phyloP scores from a whole-genome alignment of 2,797 vertebrate species.

The Cossypha niveicapilla region DNA sequence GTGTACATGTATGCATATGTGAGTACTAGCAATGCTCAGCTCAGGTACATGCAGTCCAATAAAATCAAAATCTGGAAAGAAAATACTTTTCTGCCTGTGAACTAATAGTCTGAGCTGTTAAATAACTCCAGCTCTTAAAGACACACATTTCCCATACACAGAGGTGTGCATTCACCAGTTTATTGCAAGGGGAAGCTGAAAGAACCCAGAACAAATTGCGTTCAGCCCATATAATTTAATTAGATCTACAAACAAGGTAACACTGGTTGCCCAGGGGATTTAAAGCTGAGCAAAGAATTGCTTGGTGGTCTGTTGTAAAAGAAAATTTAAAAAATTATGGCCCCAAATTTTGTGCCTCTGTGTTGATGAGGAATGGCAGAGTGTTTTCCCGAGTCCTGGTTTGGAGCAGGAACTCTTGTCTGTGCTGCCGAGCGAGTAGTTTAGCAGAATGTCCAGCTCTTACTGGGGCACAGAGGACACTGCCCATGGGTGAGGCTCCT shows the following conservation, averaged over 20 bases:
- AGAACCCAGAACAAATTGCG: conserved; percentile 66
- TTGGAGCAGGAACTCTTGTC: not conserved
- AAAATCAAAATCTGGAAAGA: conserved; percentile 50
- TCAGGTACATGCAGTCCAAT: conserved; percentile 18
- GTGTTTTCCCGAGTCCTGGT: not conserved
- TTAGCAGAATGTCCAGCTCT: not conserved
- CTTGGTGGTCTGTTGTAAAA: conserved; percentile 53
- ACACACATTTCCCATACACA: conserved; percentile 39
- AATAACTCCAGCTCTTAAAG: conserved; percentile 61
- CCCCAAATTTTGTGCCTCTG: not conserved
- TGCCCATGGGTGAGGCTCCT: not conserved
- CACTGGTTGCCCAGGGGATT: conserved; percentile 67
- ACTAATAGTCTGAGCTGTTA: conserved; percentile 65
- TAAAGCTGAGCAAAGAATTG: conserved; percentile 29
- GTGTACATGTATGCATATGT: accelerated
- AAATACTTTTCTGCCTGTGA: conserved; percentile 47
- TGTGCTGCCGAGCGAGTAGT: accelerated
- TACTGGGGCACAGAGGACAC: not conserved
- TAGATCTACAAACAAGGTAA: conserved; percentile 71
- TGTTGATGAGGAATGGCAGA: not conserved
- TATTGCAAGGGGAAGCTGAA: conserved; percentile 62
- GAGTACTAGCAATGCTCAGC: not conserved
- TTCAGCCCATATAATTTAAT: conserved; percentile 70
- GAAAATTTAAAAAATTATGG: not conserved
- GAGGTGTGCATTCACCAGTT: conserved; percentile 61